phyloP scores from a whole-genome alignment of 92 coral and sea anemone species.

The Parazoanthus darwini region DNA sequence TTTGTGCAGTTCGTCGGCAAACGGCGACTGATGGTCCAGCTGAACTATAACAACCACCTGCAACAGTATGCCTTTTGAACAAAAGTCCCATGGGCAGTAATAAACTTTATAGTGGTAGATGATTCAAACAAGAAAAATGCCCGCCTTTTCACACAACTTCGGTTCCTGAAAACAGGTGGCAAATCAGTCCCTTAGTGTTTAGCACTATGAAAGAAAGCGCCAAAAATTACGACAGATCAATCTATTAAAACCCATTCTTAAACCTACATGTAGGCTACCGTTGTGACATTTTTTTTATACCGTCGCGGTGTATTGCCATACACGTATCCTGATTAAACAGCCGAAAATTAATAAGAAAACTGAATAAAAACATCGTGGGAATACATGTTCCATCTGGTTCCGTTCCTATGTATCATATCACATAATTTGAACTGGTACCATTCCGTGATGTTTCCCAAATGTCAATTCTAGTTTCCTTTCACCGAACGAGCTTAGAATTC shows the following conservation, averaged over 20 bases:
- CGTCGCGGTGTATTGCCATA: not conserved
- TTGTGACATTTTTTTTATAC: not conserved
- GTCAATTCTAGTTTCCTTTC: not conserved
- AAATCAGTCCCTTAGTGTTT: not conserved
- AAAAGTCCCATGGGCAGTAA: conserved; percentile 1
- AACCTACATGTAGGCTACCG: not conserved
- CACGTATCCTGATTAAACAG: not conserved
- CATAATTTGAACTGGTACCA: not conserved
- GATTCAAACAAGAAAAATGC: conserved; percentile 6
- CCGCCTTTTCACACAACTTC: not conserved
- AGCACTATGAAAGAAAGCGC: not conserved
- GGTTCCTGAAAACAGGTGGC: conserved; percentile 14
- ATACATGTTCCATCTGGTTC: not conserved
- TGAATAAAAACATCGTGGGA: conserved; percentile 2
- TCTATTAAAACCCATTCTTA: not conserved
- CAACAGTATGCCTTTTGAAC: not conserved
- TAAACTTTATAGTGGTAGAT: not conserved
- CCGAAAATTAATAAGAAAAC: not conserved
- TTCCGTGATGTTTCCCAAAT: not conserved
- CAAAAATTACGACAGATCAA: not conserved
- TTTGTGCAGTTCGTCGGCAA: not conserved
- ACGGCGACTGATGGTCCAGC: not conserved
- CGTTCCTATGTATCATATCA: too few relatives aligned
- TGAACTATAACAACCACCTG: not conserved
- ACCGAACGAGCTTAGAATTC: too few relatives aligned